A percentile compares a stretch with the other conserved stretches of the same genome.
Conservation (phyloP, 2,888 invertebrate species). For the Aphelenchoides bicaudatus region DNA sequence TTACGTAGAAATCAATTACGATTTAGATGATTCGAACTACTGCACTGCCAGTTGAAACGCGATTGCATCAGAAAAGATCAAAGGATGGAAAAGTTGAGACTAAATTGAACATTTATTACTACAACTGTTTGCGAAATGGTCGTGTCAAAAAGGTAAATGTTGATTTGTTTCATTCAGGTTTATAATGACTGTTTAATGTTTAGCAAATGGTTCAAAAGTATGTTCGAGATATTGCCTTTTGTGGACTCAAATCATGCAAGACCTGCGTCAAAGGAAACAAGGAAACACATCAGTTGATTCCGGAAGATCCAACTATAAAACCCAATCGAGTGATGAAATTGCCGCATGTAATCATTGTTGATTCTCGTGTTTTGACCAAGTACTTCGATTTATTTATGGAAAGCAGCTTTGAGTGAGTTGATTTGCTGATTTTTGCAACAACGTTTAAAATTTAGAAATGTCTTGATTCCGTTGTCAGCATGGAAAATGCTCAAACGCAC, state of each 20-base stretch:
- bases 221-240: slow-evolving; percentile 50
- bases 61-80: no score
- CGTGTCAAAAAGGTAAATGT: slow-evolving; percentile 15
- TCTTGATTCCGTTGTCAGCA: slow-evolving; percentile 47
- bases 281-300: slow-evolving; percentile 25
- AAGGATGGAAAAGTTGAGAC: background rate
- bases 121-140: slow-evolving; percentile 9
- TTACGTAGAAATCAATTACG: no score
- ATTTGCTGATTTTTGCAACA: background rate
- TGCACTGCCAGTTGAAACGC: no score
- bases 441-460: slow-evolving; percentile 30
- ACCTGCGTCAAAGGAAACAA: slow-evolving; percentile 22
- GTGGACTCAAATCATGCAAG: slow-evolving; percentile 39
- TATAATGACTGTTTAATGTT: slow-evolving; percentile 23
- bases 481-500: slow-evolving; percentile 65
- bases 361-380: slow-evolving; percentile 39
- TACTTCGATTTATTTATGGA: slow-evolving; percentile 56
- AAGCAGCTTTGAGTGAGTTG: slow-evolving; percentile 38
- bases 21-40: no score
- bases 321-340: slow-evolving; percentile 30
- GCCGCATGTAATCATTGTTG: slow-evolving; percentile 43
- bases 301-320: slow-evolving; percentile 25
- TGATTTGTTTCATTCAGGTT: background rate
- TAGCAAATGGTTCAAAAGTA: slow-evolving; percentile 53
- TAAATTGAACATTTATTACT: slow-evolving; percentile 11